Evolutionary conservation across 2,888 invertebrate genomes (phyloP), one percentile per base, ranked within the genome.

Genomic region (Nematopogon swammerdamellus): DNA sequence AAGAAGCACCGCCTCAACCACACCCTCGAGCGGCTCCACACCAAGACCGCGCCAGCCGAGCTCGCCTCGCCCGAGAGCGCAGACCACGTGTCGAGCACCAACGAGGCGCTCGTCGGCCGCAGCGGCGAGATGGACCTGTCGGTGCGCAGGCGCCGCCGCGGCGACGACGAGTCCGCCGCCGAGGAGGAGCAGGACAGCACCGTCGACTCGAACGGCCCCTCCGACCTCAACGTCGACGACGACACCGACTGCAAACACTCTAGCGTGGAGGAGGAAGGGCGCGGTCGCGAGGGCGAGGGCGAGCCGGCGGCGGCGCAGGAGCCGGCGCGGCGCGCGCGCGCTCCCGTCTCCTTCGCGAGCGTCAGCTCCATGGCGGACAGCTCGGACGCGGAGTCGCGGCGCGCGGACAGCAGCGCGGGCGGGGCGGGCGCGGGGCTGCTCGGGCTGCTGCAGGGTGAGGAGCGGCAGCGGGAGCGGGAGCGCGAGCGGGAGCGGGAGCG

Each of bases 1-100:
- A 92, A 92, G 68, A 93, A 94, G 68, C 93, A 93, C 64, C 85
- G 93, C 19, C 82, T 93, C 50, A 94, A 93, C 62, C 93, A 94
- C 67, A 91, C 92, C 0, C 68, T 93, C 36, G 92, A 92, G 65
- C 84, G 91, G 54, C 79, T 92, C 50, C 92, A 92, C 63, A 88
- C 91, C 5, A 87, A 87, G 60, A 80, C 83, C 55, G 81, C 80
- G 16, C 68, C 67, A 5, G 67, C 76, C 11, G 80, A 81, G 47
- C n/a, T n/a, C n/a, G 50, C 58, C 3, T 57, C 59, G 6, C 49
- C 56, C 2, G 71, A 73, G 54, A 74, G 79, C 19, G 82, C 82
- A 60, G 88, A 89, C 57, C 83, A 86, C 56, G 89, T 89, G 1
- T 84, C 88, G 44, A 89, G 88, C 63, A 87, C 89, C 1, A 87